Percentiles rank a stretch among this genome's conserved stretches.
Conservation (phyloP, 2,113 vertebrate genomes). For the Oncorhynchus masou region DNA sequence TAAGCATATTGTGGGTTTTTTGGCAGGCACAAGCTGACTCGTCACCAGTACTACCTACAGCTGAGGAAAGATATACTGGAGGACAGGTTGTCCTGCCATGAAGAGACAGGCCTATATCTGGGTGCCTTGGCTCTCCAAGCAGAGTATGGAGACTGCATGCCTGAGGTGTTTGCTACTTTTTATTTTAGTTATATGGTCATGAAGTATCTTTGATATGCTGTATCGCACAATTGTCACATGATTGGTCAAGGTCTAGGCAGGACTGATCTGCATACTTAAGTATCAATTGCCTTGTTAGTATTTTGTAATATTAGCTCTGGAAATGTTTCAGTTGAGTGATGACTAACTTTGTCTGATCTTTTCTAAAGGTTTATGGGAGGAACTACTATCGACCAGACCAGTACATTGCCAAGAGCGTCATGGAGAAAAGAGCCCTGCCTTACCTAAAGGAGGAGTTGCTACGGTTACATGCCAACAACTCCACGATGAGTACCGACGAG, state of each 20-base stretch:
- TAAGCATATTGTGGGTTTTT: background rate
- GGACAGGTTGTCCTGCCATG: slow-evolving; percentile 77
- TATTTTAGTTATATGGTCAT: background rate
- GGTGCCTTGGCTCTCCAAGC: slow-evolving; percentile 84
- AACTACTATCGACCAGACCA: slow-evolving; percentile 83
- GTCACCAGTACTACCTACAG: slow-evolving; percentile 89
- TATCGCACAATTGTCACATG: background rate
- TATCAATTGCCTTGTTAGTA: too few relatives aligned
- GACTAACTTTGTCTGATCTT: background rate
- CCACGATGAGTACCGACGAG: slow-evolving; percentile 74
- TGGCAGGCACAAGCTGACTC: slow-evolving; percentile 78
- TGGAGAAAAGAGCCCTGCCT: slow-evolving; percentile 80
- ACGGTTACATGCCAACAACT: slow-evolving; percentile 74
- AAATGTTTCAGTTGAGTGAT: background rate
- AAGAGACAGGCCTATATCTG: slow-evolving; percentile 80
- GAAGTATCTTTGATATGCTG: background rate
- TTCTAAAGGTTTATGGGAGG: slow-evolving; percentile 73
- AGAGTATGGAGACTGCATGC: slow-evolving; percentile 79
- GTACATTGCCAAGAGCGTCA: slow-evolving; percentile 79
- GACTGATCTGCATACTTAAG: too few relatives aligned
- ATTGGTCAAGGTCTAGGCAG: too few relatives aligned
- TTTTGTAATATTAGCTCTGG: too few relatives aligned
- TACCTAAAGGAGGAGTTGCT: slow-evolving; percentile 75
- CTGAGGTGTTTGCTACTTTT: slow-evolving; percentile 71
- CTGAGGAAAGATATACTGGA: slow-evolving; percentile 88